Evolutionary conservation across 2,797 vertebrate genomes (phyloP), one percentile per base, ranked within the genome.

Genomic region (Poliocrania exsul): DNA sequence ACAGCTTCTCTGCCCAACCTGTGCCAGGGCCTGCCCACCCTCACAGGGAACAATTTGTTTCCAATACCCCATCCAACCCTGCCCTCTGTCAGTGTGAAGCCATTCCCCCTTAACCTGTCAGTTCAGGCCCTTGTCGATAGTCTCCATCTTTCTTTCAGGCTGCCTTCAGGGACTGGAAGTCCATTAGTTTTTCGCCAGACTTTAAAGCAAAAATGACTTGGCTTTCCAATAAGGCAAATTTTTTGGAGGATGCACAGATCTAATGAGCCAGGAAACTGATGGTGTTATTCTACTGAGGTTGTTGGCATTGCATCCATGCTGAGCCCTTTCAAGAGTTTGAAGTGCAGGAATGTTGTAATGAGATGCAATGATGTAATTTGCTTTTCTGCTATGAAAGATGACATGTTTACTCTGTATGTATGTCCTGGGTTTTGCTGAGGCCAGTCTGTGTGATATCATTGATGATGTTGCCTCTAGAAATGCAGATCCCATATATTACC

Each of bases 91-190:
- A 33, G 0, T 25, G 53, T 29, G 1, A 58, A 49, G 46, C 46
- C 77, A 81, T 66, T 66, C 60, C 33, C 33, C n/a, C 28, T 0
- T 0, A 0, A 40, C 9, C 38, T 73, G 69, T 1, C 38, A 31
- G 29, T 73, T 2, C 67, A 38, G 6, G 1, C 11, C 29, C 40
- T 40, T 47, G 21, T 0, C 11, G 18, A 11, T 31, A 53, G 38
- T 66, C 29, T 73, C 29, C 25, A 26, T 9, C 29, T 66, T 47
- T 35, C 33, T 25, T 73, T 54, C 21, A 66, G 29, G 13, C 18
- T 23, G 38, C 61, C 40, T 42, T 2, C 29, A 81, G 23, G 31
- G 18, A 3, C 17, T 42, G 13, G 5, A 61, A 54, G 18, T 66
- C 24, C 8, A 17, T 60, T 67, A 3, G 4, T 18, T 78, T 84